Evolutionary conservation across 2,888 invertebrate species (phyloP), one percentile per base, ranked within the genome.

Genomic region (Erebia ligea): DNA sequence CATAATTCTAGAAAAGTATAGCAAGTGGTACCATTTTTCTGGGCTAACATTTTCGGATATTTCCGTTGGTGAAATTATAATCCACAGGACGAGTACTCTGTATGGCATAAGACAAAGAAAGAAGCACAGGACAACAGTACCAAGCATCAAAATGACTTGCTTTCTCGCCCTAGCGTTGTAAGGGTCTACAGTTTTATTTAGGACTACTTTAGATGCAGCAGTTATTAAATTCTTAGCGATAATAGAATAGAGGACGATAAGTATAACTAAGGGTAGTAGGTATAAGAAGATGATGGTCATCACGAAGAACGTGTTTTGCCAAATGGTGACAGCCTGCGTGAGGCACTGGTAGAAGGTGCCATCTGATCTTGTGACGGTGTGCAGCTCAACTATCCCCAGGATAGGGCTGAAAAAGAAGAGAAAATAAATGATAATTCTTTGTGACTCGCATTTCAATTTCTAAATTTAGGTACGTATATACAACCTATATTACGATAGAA

Each of bases 31-130:
- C 91, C 97, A 98, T 70, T 95, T 95, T 77, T 97, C 97, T 25
- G 96, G 92, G 54, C 97, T 97, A 17, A 98, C 91, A 66, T 94
- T 94, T 58, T 94, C 91, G 54, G 97, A 92, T 40, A 95, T 92
- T 77, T 96, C 96, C 19, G 95, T 94, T 1, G 97, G 95, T 19
- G 96, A 95, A 59, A 97, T 90, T 64, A 98, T 96, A 67, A 97
- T 96, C 96, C 97, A 98, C 57, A 98, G 85, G 15, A 96, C 97
- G 69, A 98, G 94, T 6, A 97, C 94, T 75, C 97, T 95, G 83
- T 98, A 97, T 0, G 98, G 98, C 87, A 98, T 95, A 62, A 98
- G 91, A 83, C 98, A 98, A 48, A 98, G 86, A 88, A 98, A 98
- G 86, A 98, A 98, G 80, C 97, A 96, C 67, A 98, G 86, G 4